Evolutionary conservation across 2,113 vertebrate species (phyloP), one percentile per base, ranked within the genome.

Genomic region (Orthonyx spaldingii): DNA sequence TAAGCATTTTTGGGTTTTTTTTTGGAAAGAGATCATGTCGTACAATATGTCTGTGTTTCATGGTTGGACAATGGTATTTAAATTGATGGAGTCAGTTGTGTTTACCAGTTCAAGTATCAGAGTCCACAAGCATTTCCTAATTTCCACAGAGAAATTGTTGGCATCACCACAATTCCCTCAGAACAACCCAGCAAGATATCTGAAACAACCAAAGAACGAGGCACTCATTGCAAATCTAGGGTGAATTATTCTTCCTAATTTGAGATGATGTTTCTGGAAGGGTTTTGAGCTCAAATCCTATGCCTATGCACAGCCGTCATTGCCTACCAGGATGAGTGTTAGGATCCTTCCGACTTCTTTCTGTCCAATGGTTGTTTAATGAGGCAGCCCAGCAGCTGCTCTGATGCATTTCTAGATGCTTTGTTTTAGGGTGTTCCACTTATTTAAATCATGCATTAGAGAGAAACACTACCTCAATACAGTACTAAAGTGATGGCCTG

Each of bases 401-500:
- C 37, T 61, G 16, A 76, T 88, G 24, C 11, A 6, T 82, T 94
- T 97, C 41, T 61, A 87, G 69, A 64, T 69, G 39, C 27, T 85
- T 76, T 80, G 26, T 84, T 89, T 77, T 59, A 35, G 23, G 60
- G 55, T 49, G 12, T 91, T 86, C 16, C 42, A n/a, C 42, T 57
- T 68, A 90, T 65, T 85, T 42, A 42, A 88, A 80, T 83, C 66
- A 49, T 23, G 18, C 1, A 0, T 28, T 59, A 33, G 17, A 61
- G 72, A 87, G 59, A 95, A 95, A 69, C 16, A 49, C 18, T 69
- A 16, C 37, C 18, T 92, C 32, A 57, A 7, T 55, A 20, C 24
- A 57, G 35, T 79, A 39, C 23, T 55, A 80, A 93, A 79, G 5
- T 5, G 10, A 71, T 0, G 0, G 42, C 16, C 21, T 83, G 37